phyloP scores from a whole-genome alignment of 2,113 vertebrate species.

The Peromyscus maniculatus region DNA sequence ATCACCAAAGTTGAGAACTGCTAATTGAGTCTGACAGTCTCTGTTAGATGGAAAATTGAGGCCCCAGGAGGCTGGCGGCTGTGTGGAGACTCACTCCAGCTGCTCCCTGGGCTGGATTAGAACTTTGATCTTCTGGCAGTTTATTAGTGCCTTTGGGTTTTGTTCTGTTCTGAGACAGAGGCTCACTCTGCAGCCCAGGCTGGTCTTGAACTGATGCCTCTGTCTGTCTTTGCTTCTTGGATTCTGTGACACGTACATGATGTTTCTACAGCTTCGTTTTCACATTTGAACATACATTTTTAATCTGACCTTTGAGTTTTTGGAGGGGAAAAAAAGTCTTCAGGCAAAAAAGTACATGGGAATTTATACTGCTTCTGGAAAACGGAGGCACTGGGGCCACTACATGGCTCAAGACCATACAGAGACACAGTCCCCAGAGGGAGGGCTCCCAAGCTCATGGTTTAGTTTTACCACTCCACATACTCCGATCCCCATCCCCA shows the following conservation, averaged over 20 bases:
- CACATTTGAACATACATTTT: constrained; percentile 34
- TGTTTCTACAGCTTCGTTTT: background rate
- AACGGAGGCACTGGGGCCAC: constrained; percentile 27
- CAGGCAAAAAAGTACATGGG: background rate
- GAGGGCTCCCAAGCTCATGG: background rate
- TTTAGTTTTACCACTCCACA: background rate
- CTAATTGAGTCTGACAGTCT: background rate
- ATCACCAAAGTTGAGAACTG: background rate
- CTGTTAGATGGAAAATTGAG: background rate
- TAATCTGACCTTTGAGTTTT: constrained; percentile 28
- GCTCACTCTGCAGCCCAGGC: background rate
- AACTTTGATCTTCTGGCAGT: background rate
- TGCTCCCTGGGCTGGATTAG: background rate
- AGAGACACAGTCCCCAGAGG: background rate
- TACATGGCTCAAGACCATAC: constrained; percentile 39
- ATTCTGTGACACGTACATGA: background rate
- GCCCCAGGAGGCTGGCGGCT: background rate
- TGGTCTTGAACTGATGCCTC: background rate
- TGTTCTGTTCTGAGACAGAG: background rate
- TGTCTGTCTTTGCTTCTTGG: background rate
- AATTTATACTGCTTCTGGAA: constrained; percentile 72
- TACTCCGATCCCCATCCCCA: fast-evolving
- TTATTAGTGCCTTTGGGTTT: background rate
- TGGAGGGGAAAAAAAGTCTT: background rate
- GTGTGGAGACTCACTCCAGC: fast-evolving